Percentiles rank a stretch among this genome's conserved stretches.
Evolutionary conservation across 2,797 vertebrate genomes (phyloP).

Genomic region (Hoplostethus mediterraneus): DNA sequence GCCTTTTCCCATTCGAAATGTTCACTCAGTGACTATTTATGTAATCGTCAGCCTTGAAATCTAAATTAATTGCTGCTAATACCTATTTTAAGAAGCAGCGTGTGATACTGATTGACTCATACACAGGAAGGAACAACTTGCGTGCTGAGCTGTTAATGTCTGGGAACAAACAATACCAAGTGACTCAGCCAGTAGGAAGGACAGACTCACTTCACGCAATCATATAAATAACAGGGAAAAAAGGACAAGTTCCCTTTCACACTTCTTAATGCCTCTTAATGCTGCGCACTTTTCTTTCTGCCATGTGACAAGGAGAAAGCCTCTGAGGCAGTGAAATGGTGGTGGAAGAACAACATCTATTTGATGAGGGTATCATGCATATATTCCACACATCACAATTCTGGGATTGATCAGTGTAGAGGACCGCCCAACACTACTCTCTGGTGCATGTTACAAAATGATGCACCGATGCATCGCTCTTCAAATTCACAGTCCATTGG

Average conservation of each 20-base stretch:
- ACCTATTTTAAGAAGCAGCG: conserved; percentile 40
- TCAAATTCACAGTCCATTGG: conserved; percentile 47
- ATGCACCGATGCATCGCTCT: conserved; percentile 47
- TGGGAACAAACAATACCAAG: neutral
- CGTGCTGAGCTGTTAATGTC: conserved; percentile 27
- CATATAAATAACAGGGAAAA: neutral
- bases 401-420: neutral
- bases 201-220: neutral
- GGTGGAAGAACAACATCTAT: no score
- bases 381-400: neutral
- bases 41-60: conserved; percentile 37
- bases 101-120: conserved; percentile 38
- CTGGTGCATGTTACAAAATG: conserved; percentile 40
- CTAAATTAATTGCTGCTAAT: conserved; percentile 10
- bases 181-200: conserved; percentile 17
- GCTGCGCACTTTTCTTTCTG: neutral
- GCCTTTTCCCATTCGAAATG: conserved; percentile 10
- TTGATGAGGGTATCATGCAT: no score
- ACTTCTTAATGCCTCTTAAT: no score
- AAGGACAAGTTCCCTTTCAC: neutral
- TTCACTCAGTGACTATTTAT: conserved; percentile 36
- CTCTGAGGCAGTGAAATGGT: conserved; percentile 9
- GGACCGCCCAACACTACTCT: conserved; percentile 5
- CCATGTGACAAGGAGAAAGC: neutral
- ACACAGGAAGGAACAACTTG: conserved; percentile 20